phyloP scores from a whole-genome alignment of 2,797 vertebrate genomes.

The Heteromormyrus szaboi region DNA sequence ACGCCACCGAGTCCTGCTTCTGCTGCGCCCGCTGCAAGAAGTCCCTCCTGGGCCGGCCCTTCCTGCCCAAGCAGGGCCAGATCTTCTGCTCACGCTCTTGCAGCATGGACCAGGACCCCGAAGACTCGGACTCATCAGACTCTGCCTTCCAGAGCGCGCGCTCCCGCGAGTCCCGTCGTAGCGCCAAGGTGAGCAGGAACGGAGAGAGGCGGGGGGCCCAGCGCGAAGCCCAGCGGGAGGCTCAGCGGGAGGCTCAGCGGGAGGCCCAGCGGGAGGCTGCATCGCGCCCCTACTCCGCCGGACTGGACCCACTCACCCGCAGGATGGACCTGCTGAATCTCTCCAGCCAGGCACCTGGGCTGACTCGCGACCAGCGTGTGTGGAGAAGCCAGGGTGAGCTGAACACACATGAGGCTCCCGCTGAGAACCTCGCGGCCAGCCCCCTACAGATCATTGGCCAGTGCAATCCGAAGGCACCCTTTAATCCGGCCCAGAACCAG shows the following conservation, averaged over 20 bases:
- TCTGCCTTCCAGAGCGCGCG: constrained; percentile 92
- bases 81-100: constrained; percentile 96
- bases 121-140: constrained; percentile 90
- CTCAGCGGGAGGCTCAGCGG: constrained; percentile 44
- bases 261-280: constrained; percentile 53
- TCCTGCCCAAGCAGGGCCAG: constrained; percentile 93
- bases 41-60: constrained; percentile 88
- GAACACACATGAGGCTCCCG: constrained; percentile 79
- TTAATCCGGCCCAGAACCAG: constrained; percentile 63
- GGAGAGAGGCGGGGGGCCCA: constrained; percentile 42
- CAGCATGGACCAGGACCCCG: constrained; percentile 87
- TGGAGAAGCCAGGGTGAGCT: constrained; percentile 92
- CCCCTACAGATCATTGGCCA: constrained; percentile 80
- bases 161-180: constrained; percentile 88
- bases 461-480: constrained; percentile 82
- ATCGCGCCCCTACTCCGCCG: constrained; percentile 71
- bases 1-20: constrained; percentile 93
- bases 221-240: not conserved
- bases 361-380: constrained; percentile 76
- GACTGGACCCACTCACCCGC: constrained; percentile 81
- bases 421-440: constrained; percentile 57
- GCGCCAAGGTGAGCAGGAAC: constrained; percentile 87
- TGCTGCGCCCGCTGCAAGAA: constrained; percentile 93
- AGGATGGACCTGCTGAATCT: constrained; percentile 93
- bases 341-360: constrained; percentile 83